phyloP scores from a whole-genome alignment of 2,113 vertebrate species.

The Lepus americanus region DNA sequence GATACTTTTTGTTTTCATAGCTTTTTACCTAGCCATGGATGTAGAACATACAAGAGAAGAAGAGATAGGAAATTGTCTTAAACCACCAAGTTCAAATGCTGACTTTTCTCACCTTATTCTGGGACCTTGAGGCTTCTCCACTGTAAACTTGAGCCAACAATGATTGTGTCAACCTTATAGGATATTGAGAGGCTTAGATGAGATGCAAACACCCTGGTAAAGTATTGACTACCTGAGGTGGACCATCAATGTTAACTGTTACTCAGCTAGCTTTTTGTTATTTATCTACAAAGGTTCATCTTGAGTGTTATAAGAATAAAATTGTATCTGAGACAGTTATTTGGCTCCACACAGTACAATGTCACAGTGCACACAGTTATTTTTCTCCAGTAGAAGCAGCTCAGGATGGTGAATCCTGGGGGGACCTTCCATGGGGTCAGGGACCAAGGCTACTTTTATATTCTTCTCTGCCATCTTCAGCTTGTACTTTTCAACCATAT shows the following conservation, averaged over 20 bases:
- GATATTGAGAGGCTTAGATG: not conserved
- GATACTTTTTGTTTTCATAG: not conserved
- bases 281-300: not conserved
- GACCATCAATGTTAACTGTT: not conserved
- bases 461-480: not conserved
- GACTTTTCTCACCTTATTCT: not conserved
- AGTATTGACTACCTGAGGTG: not conserved
- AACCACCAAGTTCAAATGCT: not conserved
- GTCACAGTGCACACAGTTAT: not conserved
- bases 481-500: not conserved
- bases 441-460: not conserved
- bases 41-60: not conserved
- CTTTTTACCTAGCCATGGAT: not conserved
- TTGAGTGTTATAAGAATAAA: not conserved
- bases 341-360: not conserved
- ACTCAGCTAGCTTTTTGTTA: not conserved
- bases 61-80: not conserved
- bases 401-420: too few relatives aligned
- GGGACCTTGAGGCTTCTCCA: not conserved
- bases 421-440: accelerated
- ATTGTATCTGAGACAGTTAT: not conserved
- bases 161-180: not conserved
- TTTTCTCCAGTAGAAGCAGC: not conserved
- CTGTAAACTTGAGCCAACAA: not conserved
- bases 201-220: not conserved